phyloP scores from a whole-genome alignment of 23 tunicate genomes.

The Trididemnum clinides region DNA sequence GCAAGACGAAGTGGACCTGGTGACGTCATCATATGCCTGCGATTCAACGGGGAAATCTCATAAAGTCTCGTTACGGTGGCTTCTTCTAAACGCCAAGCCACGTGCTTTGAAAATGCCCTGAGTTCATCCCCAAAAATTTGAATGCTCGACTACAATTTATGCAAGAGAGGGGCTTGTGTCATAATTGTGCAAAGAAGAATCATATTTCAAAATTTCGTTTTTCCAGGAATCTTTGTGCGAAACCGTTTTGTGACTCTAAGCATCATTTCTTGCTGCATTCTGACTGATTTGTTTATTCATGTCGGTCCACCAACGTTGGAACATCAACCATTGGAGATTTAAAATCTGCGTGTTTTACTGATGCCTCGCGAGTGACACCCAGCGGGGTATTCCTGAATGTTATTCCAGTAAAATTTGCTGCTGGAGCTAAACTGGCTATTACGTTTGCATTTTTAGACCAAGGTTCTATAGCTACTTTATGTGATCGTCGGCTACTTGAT shows the following conservation, averaged over 20 bases:
- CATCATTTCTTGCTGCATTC: background rate
- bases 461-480: conserved; percentile 23
- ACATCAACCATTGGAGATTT: no score
- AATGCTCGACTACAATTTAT: background rate
- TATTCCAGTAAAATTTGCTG: conserved; percentile 14
- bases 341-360: no score
- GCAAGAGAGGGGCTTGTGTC: background rate
- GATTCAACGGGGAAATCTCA: no score
- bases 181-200: background rate
- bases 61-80: no score
- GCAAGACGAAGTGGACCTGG: background rate
- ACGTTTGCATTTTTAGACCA: conserved; percentile 44
- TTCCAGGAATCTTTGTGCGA: background rate
- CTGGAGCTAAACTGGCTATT: background rate
- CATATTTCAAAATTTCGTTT: background rate
- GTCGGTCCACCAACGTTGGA: no score
- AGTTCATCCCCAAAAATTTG: background rate
- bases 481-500: background rate
- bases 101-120: background rate
- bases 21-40: background rate
- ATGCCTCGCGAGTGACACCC: background rate
- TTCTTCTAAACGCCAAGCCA: no score
- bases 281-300: no score
- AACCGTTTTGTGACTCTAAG: background rate
- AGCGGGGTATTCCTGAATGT: conserved; percentile 13